Percentiles rank a stretch among this genome's conserved stretches.
Conservation (phyloP, 1,140 invertebrate species). For the Drosophila azteca region DNA sequence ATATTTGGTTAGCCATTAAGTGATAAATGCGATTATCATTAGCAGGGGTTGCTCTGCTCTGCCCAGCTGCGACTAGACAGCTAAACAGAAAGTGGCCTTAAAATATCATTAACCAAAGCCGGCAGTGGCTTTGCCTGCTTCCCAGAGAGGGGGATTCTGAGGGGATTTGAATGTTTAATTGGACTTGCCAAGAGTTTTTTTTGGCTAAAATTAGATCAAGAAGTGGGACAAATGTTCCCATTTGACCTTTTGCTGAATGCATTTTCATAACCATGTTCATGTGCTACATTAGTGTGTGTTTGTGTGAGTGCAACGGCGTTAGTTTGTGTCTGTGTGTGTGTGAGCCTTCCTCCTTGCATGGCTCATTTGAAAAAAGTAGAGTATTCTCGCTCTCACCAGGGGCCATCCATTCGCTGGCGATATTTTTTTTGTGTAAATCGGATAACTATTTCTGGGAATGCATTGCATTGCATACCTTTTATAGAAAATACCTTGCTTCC, state of each 20-base stretch:
- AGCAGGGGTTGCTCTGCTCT: background rate
- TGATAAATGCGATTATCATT: background rate
- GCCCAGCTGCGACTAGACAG: too few species aligned
- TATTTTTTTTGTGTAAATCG: too few species aligned
- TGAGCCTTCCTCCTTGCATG: too few species aligned
- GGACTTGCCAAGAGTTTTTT: conserved; percentile 2
- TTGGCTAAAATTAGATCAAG: conserved; percentile 25
- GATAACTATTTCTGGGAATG: too few species aligned
- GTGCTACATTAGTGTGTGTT: background rate
- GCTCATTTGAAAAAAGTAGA: too few species aligned
- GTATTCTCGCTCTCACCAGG: too few species aligned
- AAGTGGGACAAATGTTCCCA: conserved; percentile 15
- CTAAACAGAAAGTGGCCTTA: conserved; percentile 10
- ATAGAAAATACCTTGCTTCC: background rate
- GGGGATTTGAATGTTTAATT: conserved; percentile 19
- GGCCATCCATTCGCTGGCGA: too few species aligned
- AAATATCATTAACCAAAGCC: conserved; percentile 37
- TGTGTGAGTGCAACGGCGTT: background rate
- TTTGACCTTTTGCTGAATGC: conserved; percentile 36
- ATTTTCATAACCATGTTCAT: conserved; percentile 19
- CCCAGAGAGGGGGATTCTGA: background rate
- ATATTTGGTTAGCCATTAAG: conserved; percentile 41
- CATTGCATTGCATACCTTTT: too few species aligned
- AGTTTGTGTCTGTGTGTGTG: too few species aligned
- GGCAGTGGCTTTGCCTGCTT: conserved; percentile 5